Evolutionary conservation across 1,140 invertebrate genomes (phyloP).

Genomic region (Psix sp.): DNA sequence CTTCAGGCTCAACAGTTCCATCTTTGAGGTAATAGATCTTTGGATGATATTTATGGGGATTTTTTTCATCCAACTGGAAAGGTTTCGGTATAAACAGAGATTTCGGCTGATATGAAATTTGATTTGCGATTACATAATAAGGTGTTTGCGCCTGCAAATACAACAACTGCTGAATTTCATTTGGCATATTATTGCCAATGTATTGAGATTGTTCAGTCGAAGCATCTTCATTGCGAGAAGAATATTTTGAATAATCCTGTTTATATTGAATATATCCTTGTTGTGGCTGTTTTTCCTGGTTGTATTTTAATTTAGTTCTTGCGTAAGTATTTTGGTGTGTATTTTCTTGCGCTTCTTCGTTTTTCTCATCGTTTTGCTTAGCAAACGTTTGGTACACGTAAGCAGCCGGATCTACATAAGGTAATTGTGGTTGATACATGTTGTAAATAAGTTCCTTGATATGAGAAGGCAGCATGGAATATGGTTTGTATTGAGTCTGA

Average conservation of each 20-base stretch:
- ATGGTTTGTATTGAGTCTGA: constrained; percentile 63
- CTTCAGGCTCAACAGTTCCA: constrained; percentile 25
- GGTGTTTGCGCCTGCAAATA: constrained; percentile 71
- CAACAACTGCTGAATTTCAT: constrained; percentile 67
- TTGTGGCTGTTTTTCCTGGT: constrained; percentile 20
- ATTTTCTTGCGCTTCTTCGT: constrained; percentile 16
- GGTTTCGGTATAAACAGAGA: constrained; percentile 69
- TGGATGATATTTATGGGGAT: constrained; percentile 65
- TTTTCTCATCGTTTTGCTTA: constrained; percentile 1
- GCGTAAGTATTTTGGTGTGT: constrained; percentile 17
- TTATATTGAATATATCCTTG: constrained; percentile 55
- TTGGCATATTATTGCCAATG: constrained; percentile 63
- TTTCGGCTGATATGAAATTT: constrained; percentile 69
- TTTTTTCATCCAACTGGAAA: constrained; percentile 60
- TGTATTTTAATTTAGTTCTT: constrained; percentile 12
- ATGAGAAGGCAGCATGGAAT: constrained; percentile 63
- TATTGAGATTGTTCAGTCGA: constrained; percentile 28
- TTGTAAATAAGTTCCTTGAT: constrained; percentile 67
- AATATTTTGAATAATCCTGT: constrained; percentile 40
- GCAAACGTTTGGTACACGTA: constrained; percentile 62
- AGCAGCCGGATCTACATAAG: constrained; percentile 68
- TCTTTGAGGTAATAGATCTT: constrained; percentile 67
- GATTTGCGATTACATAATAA: constrained; percentile 72
- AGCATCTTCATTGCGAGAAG: constrained; percentile 6
- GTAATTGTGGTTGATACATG: constrained; percentile 64